Base-by-base conservation (phyloP, 2,113 vertebrate genomes). In the Serinus canaria region DNA sequence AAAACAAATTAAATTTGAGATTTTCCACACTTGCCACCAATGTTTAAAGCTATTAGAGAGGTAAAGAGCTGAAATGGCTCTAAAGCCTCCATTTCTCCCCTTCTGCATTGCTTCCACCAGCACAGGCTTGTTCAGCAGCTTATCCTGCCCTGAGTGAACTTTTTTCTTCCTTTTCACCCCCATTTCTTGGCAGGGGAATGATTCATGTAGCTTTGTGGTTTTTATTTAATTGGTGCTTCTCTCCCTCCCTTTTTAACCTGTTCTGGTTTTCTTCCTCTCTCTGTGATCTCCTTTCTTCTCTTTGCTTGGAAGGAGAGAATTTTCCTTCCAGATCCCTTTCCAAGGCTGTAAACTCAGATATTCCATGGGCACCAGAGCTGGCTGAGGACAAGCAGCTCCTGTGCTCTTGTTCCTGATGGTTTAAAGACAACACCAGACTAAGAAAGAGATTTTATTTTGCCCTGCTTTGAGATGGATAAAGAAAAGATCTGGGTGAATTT, bases 1-100 rank as follows among this genome's bases (percentile, higher is more conserved):
- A 50, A 83, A 92, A 73, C 85, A 94, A 94, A 94, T 95, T 85
- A 87, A 63, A 95, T 21, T 43, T 19, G 66, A 69, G 75, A 21
- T 77, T 91, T 87, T 79, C 79, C 76, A 25, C 70, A n/a, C 82
- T 92, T 43, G 67, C 46, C 85, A 69, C 9, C 50, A 24, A 33
- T 10, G 49, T 72, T 91, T 75, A 94, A 87, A 94, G 93, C 66
- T 62, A 22, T 92, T 78, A 78, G 39, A 64, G 53, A 9, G 77
- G 22, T 59, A 41, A 47, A 68, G 76, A 46, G 70, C 70, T 73
- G 66, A 60, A 85, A 69, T 69, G n/a, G 49, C 53, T 79, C n/a
- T 75, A 6, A 84, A 87, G 28, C 63, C 66, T 53, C 11, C 8
- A 3, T 60, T 66, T 10, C 33, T 74, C 31, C 6, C 5, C 20